These are phyloP conservation scores for Rhynchotus rufescens DNA, from an alignment of 2,797 vertebrate species.

Conservation along the genomic window DNA sequence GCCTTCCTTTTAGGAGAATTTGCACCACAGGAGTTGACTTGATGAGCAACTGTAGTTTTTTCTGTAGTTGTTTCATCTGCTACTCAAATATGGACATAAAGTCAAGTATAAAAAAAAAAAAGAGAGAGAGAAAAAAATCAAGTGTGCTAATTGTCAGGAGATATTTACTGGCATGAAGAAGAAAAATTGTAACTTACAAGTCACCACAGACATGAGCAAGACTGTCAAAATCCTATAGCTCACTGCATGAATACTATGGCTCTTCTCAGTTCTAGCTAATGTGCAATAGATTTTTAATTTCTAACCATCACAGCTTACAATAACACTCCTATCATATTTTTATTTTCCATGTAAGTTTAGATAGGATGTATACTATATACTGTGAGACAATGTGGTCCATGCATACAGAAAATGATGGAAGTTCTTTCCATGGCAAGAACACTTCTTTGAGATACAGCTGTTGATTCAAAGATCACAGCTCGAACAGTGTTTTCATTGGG, in stretches of 20 bases:
- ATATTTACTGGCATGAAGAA: background rate
- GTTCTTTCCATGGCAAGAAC: background rate
- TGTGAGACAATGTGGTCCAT: rapidly evolving
- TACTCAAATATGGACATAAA: background rate
- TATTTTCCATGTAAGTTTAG: background rate
- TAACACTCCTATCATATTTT: background rate
- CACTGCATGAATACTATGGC: background rate
- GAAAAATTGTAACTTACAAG: background rate
- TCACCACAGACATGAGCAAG: background rate
- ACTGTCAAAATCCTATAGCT: background rate
- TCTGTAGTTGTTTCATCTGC: background rate
- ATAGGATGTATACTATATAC: background rate
- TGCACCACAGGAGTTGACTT: background rate
- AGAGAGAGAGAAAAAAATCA: background rate
- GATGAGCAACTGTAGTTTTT: background rate
- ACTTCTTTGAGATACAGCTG: background rate
- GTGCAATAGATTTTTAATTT: background rate
- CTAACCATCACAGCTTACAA: background rate
- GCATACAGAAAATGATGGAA: background rate
- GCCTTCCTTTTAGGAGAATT: background rate
- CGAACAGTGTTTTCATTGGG: background rate
- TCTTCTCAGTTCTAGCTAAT: background rate
- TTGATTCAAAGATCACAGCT: background rate
- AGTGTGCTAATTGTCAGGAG: background rate
- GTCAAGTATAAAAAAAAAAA: background rate